These are phyloP conservation scores for Drosophila pectinifera DNA, from an alignment of 1,140 invertebrate species.

Conservation along the genomic window DNA sequence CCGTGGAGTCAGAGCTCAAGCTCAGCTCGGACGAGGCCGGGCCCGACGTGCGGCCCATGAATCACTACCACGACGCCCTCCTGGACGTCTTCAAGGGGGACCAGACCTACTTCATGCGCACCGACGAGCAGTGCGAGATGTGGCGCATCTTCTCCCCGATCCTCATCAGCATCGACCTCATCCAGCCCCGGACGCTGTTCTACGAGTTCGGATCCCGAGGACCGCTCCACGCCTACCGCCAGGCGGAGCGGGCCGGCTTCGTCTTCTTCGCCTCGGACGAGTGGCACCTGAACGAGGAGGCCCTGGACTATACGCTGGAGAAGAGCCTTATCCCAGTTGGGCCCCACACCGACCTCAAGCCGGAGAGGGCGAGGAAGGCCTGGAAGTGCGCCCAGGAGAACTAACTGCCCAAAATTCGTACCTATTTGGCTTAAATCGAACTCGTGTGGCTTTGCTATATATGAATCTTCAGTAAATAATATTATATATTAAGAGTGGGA, in stretches of 20 bases:
- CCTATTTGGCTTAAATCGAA: too few species aligned
- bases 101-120: slow-evolving; percentile 63
- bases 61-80: slow-evolving; percentile 22
- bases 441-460: too few species aligned
- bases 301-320: background rate
- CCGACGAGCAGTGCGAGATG: slow-evolving; percentile 68
- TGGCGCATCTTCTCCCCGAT: slow-evolving; percentile 68
- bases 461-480: too few species aligned
- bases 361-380: background rate
- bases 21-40: slow-evolving; percentile 14
- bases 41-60: background rate
- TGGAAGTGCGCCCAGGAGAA: slow-evolving; percentile 4
- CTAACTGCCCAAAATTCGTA: too few species aligned
- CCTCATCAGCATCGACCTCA: slow-evolving; percentile 35
- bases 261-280: slow-evolving; percentile 51
- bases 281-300: slow-evolving; percentile 45
- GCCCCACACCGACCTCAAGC: slow-evolving; percentile 13
- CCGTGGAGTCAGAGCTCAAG: slow-evolving; percentile 39
- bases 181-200: slow-evolving; percentile 38
- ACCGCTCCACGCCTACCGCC: slow-evolving; percentile 53
- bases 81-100: slow-evolving; percentile 59
- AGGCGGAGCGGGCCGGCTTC: slow-evolving; percentile 53
- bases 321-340: background rate
- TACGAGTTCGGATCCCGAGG: slow-evolving; percentile 62
- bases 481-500: too few species aligned